Conservation (phyloP, 2,113 vertebrate species). For the Myiozetetes cayanensis region DNA sequence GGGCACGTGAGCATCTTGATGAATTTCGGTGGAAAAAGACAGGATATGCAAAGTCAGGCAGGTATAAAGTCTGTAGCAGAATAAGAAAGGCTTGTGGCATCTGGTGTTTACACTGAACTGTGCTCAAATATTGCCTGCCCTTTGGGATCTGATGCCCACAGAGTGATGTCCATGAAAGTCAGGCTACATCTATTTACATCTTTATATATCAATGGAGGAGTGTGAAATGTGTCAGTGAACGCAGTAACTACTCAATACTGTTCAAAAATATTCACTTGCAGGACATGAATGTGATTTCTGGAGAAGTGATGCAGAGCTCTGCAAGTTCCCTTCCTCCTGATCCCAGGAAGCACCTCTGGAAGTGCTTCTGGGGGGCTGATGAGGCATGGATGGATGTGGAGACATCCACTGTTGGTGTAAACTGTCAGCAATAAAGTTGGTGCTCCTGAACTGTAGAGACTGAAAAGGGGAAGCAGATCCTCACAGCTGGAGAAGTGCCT, state of each 20-base stretch:
- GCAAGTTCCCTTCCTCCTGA: neutral
- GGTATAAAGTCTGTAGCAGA: neutral
- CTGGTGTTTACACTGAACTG: neutral
- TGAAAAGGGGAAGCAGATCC: neutral
- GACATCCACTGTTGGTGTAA: neutral
- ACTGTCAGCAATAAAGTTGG: neutral
- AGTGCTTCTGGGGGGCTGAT: neutral
- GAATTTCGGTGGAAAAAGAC: neutral
- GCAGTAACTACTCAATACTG: neutral
- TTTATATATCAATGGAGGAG: neutral
- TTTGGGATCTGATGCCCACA: neutral
- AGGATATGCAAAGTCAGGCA: neutral
- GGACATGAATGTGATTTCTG: neutral
- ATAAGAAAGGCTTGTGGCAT: neutral
- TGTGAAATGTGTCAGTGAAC: accelerated
- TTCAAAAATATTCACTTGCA: neutral
- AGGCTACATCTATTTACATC: neutral
- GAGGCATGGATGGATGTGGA: neutral
- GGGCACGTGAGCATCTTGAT: neutral
- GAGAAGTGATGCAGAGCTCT: neutral
- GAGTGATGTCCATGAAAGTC: neutral
- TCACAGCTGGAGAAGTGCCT: neutral
- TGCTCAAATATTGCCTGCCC: neutral
- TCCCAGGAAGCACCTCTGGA: neutral
- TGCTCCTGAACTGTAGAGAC: neutral